Evolutionary conservation across 2,888 invertebrate genomes (phyloP).

Genomic region (Girardia tigrina): DNA sequence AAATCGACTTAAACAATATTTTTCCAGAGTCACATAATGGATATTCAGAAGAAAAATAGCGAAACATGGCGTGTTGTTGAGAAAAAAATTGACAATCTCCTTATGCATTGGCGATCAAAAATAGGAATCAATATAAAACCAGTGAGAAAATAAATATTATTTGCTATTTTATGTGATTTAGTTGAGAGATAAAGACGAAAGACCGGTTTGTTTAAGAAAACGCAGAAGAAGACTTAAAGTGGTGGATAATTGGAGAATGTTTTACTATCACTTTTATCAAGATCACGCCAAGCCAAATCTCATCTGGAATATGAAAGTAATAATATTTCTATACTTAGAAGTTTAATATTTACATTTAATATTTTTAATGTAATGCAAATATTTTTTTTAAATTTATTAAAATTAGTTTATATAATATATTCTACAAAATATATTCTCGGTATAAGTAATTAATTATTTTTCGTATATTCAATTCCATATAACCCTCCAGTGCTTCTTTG

Average conservation of each 20-base stretch:
- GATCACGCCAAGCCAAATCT: slow-evolving; percentile 89
- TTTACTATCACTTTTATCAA: slow-evolving; percentile 81
- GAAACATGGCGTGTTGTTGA: slow-evolving; percentile 8
- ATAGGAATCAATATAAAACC: slow-evolving; percentile 3
- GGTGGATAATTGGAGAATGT: slow-evolving; percentile 75
- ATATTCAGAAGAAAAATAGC: slow-evolving; percentile 8
- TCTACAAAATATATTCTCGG: too few species aligned
- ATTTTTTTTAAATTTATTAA: too few species aligned
- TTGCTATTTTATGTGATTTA: not conserved
- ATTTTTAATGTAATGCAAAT: too few species aligned
- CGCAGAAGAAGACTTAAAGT: slow-evolving; percentile 63
- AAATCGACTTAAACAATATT: not conserved
- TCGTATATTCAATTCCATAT: too few species aligned
- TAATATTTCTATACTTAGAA: not conserved
- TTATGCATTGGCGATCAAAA: slow-evolving; percentile 13
- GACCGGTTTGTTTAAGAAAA: slow-evolving; percentile 78
- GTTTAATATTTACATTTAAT: not conserved
- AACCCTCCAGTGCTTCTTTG: too few species aligned
- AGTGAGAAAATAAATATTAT: not conserved
- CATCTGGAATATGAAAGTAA: slow-evolving; percentile 91
- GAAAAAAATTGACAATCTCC: slow-evolving; percentile 29
- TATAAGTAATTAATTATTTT: too few species aligned
- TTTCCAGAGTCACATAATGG: not conserved
- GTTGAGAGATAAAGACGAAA: slow-evolving; percentile 38
- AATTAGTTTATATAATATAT: too few species aligned